A percentile compares a stretch with the other conserved stretches of the same genome.
phyloP scores from a whole-genome alignment of 37 sponge, comb jelly and placozoan genomes.

The Aplysina aerophoba region DNA sequence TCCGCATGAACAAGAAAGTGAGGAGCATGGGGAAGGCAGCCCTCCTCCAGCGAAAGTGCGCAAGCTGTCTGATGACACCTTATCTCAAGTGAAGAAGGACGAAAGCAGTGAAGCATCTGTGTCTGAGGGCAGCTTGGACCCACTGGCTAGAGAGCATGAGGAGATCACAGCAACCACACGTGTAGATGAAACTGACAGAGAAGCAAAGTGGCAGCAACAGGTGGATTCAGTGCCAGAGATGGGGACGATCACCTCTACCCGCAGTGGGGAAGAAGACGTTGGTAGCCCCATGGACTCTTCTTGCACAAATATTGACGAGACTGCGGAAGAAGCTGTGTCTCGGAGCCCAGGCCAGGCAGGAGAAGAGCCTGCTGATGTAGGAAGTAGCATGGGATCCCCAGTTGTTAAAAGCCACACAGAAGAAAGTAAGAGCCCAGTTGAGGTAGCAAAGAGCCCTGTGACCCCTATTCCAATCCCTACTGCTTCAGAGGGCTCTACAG shows the following conservation, averaged over 20 bases:
- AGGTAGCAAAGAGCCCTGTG: constrained; percentile 6
- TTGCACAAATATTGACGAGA: neutral
- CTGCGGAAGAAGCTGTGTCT: neutral
- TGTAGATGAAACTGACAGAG: neutral
- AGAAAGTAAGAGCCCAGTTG: neutral
- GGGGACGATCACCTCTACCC: neutral
- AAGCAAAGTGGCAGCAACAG: neutral
- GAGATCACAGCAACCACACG: neutral
- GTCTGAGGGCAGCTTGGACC: neutral
- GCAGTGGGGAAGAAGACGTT: neutral
- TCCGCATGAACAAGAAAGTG: neutral
- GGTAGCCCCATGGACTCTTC: neutral
- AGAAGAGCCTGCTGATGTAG: constrained; percentile 1
- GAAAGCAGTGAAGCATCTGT: neutral
- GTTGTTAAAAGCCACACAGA: neutral
- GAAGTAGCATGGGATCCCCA: neutral
- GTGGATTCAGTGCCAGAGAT: neutral
- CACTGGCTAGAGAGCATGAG: neutral
- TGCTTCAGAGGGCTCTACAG: no score
- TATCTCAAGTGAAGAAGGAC: neutral
- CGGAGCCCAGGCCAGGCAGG: no score
- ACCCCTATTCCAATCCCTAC: neutral
- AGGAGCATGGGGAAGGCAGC: neutral
- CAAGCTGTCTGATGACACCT: neutral
- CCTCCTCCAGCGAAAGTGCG: neutral